Conservation (phyloP, 2,113 vertebrate species). For the Petaurus breviceps region DNA sequence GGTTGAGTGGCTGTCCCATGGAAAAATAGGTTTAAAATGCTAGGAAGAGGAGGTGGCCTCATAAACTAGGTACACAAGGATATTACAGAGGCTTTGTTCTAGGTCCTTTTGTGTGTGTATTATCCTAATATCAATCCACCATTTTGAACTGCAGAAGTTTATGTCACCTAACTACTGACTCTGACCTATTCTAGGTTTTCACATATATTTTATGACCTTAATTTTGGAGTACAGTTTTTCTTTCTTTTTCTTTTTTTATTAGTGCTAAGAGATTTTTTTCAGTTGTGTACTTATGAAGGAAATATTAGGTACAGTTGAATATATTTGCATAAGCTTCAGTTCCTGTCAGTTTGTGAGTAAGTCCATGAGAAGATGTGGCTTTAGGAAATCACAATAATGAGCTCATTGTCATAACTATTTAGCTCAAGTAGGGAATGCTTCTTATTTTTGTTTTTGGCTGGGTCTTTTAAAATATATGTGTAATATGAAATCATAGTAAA, state of each 20-base stretch:
- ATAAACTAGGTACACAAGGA: not conserved
- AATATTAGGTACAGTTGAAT: not conserved
- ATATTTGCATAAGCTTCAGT: not conserved
- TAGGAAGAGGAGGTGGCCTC: not conserved
- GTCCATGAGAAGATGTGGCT: not conserved
- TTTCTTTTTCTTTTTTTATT: not conserved
- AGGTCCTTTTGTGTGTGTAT: not conserved
- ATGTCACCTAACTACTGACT: not conserved
- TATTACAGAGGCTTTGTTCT: not conserved
- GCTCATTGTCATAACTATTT: not conserved
- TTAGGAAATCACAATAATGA: not conserved
- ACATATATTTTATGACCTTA: not conserved
- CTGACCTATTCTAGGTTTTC: not conserved
- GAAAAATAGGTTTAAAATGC: not conserved
- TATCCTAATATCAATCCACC: not conserved
- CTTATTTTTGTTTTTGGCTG: not conserved
- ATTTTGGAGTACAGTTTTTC: not conserved
- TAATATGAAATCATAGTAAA: not conserved
- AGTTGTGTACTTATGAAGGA: not conserved
- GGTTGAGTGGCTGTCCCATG: not conserved
- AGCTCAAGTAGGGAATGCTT: conserved; percentile 3
- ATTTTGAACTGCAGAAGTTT: not conserved
- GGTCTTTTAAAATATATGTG: not conserved
- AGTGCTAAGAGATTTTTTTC: not conserved
- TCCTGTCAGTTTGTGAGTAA: conserved; percentile 3